These are phyloP conservation scores for Cataglyphis livida DNA, from an alignment of 2,888 invertebrate genomes.

Conservation along the genomic window DNA sequence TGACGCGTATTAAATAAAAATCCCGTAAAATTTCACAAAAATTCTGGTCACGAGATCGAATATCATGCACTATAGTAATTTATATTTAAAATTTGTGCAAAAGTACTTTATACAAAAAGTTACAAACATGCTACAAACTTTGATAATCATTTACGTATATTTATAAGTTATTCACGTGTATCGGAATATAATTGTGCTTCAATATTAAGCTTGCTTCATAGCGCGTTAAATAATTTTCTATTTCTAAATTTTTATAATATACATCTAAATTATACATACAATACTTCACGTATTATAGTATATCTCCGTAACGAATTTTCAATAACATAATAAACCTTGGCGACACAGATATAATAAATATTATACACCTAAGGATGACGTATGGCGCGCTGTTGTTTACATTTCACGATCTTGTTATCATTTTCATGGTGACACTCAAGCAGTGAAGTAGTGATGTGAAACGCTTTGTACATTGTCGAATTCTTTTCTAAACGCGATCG, in stretches of 20 bases:
- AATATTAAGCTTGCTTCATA: neutral
- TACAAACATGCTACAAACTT: neutral
- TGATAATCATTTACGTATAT: neutral
- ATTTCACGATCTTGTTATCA: too few species aligned
- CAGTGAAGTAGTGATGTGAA: too few species aligned
- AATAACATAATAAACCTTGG: too few species aligned
- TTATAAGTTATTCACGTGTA: neutral
- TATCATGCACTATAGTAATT: slow-evolving; percentile 3
- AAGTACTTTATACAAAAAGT: neutral
- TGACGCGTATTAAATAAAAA: slow-evolving; percentile 31
- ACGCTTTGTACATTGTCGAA: too few species aligned
- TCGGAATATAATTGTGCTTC: neutral
- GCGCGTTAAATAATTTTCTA: neutral
- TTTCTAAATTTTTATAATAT: neutral
- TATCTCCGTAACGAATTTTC: too few species aligned
- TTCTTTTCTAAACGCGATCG: too few species aligned
- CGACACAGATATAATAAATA: too few species aligned
- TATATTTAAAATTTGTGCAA: slow-evolving; percentile 1
- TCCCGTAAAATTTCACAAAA: slow-evolving; percentile 16
- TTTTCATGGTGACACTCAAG: too few species aligned
- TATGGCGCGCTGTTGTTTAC: too few species aligned
- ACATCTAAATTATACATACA: neutral
- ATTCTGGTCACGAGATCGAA: slow-evolving; percentile 1
- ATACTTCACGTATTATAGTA: too few species aligned
- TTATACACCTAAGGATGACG: too few species aligned